Percentiles rank a stretch among this genome's conserved stretches.
phyloP scores from a whole-genome alignment of 2,888 invertebrate genomes.

The Platycheirus rosarum region DNA sequence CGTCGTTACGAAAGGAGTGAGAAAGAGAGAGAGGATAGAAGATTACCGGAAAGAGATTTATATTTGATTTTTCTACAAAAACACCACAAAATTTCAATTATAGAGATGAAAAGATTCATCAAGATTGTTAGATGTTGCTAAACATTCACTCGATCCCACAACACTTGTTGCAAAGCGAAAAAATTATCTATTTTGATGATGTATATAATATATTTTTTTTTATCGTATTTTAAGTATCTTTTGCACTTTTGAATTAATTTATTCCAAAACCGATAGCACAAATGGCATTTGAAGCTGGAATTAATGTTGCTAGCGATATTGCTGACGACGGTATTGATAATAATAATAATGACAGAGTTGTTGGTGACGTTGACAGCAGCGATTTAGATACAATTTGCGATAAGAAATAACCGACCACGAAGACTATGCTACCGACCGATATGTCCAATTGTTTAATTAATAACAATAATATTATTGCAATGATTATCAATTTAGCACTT shows the following conservation, averaged over 20 bases:
- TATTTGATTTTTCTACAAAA: conserved; percentile 1
- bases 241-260: conserved; percentile 35
- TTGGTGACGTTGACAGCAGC: not conserved
- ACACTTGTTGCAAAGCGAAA: conserved; percentile 65
- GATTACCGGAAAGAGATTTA: conserved; percentile 12
- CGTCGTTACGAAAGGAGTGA: conserved; percentile 9
- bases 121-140: conserved; percentile 52
- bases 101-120: conserved; percentile 23
- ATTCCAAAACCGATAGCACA: conserved; percentile 19
- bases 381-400: conserved; percentile 19
- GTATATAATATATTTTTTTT: conserved; percentile 5
- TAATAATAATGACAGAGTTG: not conserved
- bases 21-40: not conserved
- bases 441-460: conserved; percentile 65
- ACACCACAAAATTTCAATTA: conserved; percentile 38
- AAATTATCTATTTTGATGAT: not conserved
- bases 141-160: conserved; percentile 53
- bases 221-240: conserved; percentile 24
- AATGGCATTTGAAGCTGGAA: not conserved
- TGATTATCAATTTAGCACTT: conserved; percentile 53
- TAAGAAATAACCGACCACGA: conserved; percentile 31
- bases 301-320: conserved; percentile 24
- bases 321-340: conserved; percentile 9
- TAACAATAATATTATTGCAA: conserved; percentile 55
- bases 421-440: conserved; percentile 21